These are phyloP conservation scores for Iselma pallidipennis DNA, from an alignment of 2,888 invertebrate genomes.

Conservation along the genomic window DNA sequence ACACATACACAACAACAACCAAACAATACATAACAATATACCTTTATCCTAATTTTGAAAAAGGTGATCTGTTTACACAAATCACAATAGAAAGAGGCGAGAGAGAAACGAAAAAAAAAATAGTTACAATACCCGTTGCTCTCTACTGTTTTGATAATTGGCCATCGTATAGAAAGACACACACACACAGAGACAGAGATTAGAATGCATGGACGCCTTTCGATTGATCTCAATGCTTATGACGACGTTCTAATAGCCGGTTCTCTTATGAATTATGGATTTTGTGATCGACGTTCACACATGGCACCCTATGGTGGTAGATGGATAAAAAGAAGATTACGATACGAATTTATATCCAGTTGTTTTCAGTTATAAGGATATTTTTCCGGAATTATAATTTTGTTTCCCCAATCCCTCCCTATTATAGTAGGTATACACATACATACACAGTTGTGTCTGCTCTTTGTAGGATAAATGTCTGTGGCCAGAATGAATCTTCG, in stretches of 20 bases:
- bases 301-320: neutral
- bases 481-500: neutral
- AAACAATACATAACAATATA: neutral
- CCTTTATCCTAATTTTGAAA: neutral
- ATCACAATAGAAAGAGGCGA: neutral
- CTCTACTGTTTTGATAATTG: neutral
- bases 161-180: too few relatives aligned
- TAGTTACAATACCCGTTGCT: too few relatives aligned
- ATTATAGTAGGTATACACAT: too few relatives aligned
- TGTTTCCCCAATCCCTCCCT: too few relatives aligned
- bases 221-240: neutral
- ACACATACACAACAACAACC: neutral
- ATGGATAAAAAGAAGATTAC: neutral
- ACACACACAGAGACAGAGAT: neutral
- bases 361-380: neutral
- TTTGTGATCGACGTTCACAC: conserved; percentile 1
- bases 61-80: neutral
- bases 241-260: neutral
- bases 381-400: too few relatives aligned
- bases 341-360: neutral
- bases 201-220: conserved; percentile 1
- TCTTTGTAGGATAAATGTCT: neutral
- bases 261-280: conserved; percentile 3
- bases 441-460: too few relatives aligned
- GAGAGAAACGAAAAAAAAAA: neutral